These are phyloP conservation scores for Eriocheir sinensis DNA, from an alignment of 1,140 invertebrate genomes.

Conservation along the genomic window DNA sequence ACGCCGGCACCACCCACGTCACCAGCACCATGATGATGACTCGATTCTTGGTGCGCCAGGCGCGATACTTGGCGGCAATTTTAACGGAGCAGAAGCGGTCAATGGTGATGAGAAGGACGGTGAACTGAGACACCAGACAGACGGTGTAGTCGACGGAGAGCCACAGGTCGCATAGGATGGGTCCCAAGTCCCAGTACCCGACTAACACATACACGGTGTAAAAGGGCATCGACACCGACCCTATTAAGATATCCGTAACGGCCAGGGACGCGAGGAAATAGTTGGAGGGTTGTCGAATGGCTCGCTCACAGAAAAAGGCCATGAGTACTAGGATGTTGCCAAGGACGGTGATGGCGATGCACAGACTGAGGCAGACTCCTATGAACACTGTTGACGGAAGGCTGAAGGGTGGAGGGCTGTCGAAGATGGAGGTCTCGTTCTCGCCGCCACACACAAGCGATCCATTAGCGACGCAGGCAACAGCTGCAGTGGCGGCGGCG, in stretches of 20 bases:
- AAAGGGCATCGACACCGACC: slow-evolving; percentile 97
- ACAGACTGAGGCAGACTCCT: slow-evolving; percentile 92
- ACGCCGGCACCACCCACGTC: slow-evolving; percentile 98
- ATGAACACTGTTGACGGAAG: slow-evolving; percentile 96
- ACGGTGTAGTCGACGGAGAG: slow-evolving; percentile 99
- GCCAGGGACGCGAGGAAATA: slow-evolving; percentile 99
- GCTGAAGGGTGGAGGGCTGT: slow-evolving; percentile 84
- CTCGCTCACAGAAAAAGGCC: slow-evolving; percentile 97
- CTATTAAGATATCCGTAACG: slow-evolving; percentile 98
- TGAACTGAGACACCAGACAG: slow-evolving; percentile 99
- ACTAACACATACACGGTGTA: slow-evolving; percentile 97
- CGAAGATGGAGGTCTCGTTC: slow-evolving; percentile 50
- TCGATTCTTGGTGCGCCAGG: slow-evolving; percentile 97
- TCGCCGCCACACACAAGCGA: neutral
- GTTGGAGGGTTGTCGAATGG: slow-evolving; percentile 98
- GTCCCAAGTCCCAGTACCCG: slow-evolving; percentile 98
- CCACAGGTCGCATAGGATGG: slow-evolving; percentile 98
- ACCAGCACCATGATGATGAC: slow-evolving; percentile 93
- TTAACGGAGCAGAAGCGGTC: slow-evolving; percentile 99
- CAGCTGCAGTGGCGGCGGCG: neutral
- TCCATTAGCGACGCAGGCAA: slow-evolving; percentile 26
- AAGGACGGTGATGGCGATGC: slow-evolving; percentile 95
- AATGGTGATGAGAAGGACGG: slow-evolving; percentile 98
- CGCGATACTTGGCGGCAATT: slow-evolving; percentile 97
- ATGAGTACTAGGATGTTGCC: slow-evolving; percentile 98